These are phyloP conservation scores for Hofmannophila pseudospretella DNA, from an alignment of 2,888 invertebrate species.

Conservation along the genomic window DNA sequence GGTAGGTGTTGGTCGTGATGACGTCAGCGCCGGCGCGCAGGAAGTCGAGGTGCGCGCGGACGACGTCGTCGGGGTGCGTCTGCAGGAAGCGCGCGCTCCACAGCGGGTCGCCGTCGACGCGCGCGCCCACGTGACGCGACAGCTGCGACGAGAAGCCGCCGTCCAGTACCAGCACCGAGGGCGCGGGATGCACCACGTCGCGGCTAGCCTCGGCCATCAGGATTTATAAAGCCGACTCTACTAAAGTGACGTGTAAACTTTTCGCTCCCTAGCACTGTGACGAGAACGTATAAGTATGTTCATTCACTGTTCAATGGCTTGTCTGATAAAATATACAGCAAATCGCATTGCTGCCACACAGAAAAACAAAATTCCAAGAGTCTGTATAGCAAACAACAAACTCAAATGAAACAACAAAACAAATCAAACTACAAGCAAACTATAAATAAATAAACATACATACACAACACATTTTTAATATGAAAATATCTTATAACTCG, in stretches of 20 bases:
- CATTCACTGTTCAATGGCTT: background rate
- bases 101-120: constrained; percentile 89
- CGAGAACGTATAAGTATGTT: background rate
- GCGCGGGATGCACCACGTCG: background rate
- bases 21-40: constrained; percentile 91
- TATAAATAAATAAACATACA: no score
- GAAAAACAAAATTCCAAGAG: no score
- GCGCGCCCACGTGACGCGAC: constrained; percentile 81
- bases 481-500: no score
- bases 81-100: constrained; percentile 91
- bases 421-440: no score
- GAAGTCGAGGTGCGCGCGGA: constrained; percentile 88
- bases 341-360: no score
- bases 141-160: constrained; percentile 91
- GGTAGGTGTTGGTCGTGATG: constrained; percentile 92
- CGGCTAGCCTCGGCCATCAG: background rate
- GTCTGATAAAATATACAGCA: no score
- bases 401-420: no score
- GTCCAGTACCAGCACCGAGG: constrained; percentile 65
- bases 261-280: no score
- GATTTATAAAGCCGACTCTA: no score
- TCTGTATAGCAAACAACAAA: no score
- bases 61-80: constrained; percentile 86
- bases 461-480: no score
- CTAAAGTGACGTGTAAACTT: no score